These are phyloP conservation scores for Protonibea diacanthus DNA, from an alignment of 2,797 vertebrate genomes.

Conservation along the genomic window DNA sequence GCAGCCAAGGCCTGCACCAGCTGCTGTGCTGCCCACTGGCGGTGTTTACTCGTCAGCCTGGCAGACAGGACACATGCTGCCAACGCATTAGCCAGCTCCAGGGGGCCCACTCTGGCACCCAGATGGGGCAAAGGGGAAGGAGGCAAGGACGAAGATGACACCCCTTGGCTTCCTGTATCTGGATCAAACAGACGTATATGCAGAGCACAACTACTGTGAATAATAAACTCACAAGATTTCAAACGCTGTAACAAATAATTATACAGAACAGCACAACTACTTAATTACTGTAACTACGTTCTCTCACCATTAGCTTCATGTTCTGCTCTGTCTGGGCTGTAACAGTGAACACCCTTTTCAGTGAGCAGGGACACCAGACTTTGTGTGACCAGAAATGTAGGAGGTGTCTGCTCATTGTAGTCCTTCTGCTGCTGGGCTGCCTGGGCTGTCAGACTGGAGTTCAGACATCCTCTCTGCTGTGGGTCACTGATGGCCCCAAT, in stretches of 20 bases:
- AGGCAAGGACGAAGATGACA: conserved; percentile 70
- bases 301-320: conserved; percentile 80
- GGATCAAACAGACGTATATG: conserved; percentile 32
- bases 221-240: neutral
- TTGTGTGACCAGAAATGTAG: conserved; percentile 88
- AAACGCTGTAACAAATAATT: conserved; percentile 14
- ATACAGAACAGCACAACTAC: neutral
- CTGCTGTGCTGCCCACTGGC: conserved; percentile 88
- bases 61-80: conserved; percentile 87
- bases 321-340: conserved; percentile 76
- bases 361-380: conserved; percentile 87
- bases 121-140: conserved; percentile 74
- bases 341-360: conserved; percentile 81
- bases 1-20: conserved; percentile 85
- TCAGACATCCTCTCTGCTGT: conserved; percentile 76
- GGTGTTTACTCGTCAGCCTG: conserved; percentile 82
- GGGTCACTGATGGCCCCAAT: conserved; percentile 79
- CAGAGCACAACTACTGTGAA: conserved; percentile 9
- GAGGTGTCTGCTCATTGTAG: conserved; percentile 71
- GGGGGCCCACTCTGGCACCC: conserved; percentile 79
- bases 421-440: conserved; percentile 67
- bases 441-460: conserved; percentile 64
- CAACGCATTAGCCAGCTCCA: conserved; percentile 88
- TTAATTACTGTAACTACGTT: neutral
- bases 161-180: conserved; percentile 73